phyloP scores from a whole-genome alignment of 2,113 vertebrate genomes.

The Balaeniceps rex region DNA sequence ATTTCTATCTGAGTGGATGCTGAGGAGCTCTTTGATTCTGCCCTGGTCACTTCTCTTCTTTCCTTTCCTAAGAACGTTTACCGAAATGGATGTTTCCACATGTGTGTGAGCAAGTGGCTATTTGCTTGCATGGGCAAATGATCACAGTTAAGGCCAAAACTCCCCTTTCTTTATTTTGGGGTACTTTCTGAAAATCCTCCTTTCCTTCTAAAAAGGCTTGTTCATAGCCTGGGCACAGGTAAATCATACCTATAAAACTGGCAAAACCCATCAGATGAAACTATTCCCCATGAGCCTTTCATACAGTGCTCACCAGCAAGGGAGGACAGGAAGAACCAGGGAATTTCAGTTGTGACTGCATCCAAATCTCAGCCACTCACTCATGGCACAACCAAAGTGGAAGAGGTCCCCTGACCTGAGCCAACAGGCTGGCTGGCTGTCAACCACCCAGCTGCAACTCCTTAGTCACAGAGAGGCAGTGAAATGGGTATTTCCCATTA shows the following conservation, averaged over 20 bases:
- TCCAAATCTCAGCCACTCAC: neutral
- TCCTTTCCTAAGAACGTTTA: neutral
- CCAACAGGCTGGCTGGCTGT: neutral
- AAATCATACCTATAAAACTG: neutral
- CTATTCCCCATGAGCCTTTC: neutral
- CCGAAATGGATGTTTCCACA: neutral
- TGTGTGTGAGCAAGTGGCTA: neutral
- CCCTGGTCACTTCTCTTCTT: neutral
- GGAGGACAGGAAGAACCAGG: neutral
- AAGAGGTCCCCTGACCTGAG: neutral
- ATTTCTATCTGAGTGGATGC: neutral
- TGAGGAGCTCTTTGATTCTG: neutral
- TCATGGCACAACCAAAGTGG: neutral
- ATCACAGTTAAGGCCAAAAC: neutral
- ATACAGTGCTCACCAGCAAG: neutral
- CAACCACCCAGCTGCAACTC: neutral
- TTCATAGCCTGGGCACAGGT: neutral
- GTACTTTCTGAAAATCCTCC: neutral
- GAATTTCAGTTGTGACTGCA: neutral
- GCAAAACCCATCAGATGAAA: neutral
- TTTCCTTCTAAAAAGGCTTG: neutral
- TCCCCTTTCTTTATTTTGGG: neutral
- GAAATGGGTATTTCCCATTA: neutral
- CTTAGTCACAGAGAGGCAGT: neutral
- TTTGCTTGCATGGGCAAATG: neutral